phyloP scores from a whole-genome alignment of 2,113 vertebrate species.

The Lophotis ruficrista region DNA sequence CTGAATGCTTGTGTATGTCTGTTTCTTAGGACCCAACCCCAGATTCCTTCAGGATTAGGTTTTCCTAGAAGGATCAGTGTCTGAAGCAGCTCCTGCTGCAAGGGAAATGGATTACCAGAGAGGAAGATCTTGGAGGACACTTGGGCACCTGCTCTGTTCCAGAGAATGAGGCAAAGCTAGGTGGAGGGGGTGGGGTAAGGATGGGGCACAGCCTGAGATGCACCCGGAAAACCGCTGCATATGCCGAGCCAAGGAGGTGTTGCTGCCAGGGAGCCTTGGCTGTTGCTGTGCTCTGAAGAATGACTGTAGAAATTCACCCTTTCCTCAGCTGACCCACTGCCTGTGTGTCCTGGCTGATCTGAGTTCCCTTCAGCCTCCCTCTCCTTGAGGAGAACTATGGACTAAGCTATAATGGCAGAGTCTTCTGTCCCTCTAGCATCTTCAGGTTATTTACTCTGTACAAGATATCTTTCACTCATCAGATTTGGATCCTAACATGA shows the following conservation, averaged over 20 bases:
- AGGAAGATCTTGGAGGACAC: accelerated
- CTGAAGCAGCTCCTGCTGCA: background rate
- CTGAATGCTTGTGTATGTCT: background rate
- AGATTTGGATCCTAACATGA: background rate
- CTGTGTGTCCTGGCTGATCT: background rate
- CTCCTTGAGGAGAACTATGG: background rate
- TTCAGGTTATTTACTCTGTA: background rate
- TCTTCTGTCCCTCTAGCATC: accelerated
- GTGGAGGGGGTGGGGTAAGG: background rate
- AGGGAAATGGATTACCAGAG: background rate
- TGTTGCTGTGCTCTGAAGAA: background rate
- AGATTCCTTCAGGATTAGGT: background rate
- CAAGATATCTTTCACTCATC: background rate
- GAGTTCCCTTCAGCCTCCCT: background rate
- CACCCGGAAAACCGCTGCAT: accelerated
- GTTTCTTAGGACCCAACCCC: background rate
- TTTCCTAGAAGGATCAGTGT: background rate
- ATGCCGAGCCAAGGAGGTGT: accelerated
- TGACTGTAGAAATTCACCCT: background rate
- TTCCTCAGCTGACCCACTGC: background rate
- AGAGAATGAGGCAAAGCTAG: background rate
- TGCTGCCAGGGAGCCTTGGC: background rate
- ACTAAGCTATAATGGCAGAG: background rate
- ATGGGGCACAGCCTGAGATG: background rate
- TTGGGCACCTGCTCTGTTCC: background rate